These are phyloP conservation scores for Drosophila takahashii DNA, from an alignment of 1,140 invertebrate species.

Conservation along the genomic window DNA sequence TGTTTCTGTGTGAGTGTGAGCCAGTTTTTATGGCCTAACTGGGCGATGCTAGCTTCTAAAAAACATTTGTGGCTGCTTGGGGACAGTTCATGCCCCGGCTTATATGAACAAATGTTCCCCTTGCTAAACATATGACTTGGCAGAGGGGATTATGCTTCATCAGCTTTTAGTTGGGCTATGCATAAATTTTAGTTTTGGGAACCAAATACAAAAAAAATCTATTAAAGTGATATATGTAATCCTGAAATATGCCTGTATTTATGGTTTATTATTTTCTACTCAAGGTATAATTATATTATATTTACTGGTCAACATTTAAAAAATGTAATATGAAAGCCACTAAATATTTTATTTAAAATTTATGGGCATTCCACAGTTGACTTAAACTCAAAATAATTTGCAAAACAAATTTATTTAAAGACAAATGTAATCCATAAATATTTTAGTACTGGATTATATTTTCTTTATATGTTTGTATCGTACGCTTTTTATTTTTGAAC, in stretches of 20 bases:
- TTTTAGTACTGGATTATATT: no score
- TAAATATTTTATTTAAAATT: no score
- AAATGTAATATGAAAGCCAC: no score
- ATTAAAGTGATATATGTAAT: neutral
- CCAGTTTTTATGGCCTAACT: slow-evolving; percentile 28
- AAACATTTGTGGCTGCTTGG: slow-evolving; percentile 17
- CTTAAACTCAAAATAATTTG: no score
- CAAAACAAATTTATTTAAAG: no score
- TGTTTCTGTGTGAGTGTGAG: neutral
- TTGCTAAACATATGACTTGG: slow-evolving; percentile 7
- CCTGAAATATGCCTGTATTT: neutral
- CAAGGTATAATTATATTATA: neutral
- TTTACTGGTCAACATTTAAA: no score
- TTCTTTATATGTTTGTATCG: no score
- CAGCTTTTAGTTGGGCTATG: slow-evolving; percentile 8
- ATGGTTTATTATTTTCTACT: neutral
- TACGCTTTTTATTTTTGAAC: no score
- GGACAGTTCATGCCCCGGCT: slow-evolving; percentile 6
- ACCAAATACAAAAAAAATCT: neutral
- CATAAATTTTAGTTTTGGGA: neutral
- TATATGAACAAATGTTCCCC: slow-evolving; percentile 7
- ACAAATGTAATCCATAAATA: no score
- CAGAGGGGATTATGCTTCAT: slow-evolving; percentile 13
- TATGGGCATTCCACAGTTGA: no score
- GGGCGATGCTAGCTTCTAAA: slow-evolving; percentile 11